Percentiles rank a stretch among this genome's conserved stretches.
phyloP scores from a whole-genome alignment of 2,113 vertebrate genomes.

The Leptobrachium leishanense region DNA sequence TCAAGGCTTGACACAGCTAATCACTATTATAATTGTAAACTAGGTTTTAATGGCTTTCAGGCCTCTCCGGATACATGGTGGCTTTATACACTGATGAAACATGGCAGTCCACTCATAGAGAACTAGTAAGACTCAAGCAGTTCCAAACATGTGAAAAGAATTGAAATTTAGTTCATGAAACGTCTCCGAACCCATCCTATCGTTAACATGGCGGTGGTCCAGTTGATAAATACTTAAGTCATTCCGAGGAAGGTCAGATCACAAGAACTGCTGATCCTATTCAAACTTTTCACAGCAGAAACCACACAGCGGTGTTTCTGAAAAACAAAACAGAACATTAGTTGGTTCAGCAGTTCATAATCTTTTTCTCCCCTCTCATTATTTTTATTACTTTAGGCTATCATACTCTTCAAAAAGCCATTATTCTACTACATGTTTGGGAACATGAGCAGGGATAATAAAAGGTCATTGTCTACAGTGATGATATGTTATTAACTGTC shows the following conservation, averaged over 20 bases:
- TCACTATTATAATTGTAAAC: conserved; percentile 31
- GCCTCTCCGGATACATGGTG: not conserved
- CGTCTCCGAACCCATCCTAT: conserved; percentile 51
- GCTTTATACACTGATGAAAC: not conserved
- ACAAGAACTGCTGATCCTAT: conserved; percentile 70
- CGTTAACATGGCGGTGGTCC: conserved; percentile 72
- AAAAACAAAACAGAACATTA: conserved; percentile 68
- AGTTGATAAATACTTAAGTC: conserved; percentile 64
- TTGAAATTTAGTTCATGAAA: conserved; percentile 47
- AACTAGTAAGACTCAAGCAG: conserved; percentile 5
- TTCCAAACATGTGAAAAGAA: conserved; percentile 45
- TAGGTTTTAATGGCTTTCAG: conserved; percentile 6
- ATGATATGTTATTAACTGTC: not conserved
- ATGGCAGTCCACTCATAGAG: not conserved
- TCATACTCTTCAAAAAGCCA: conserved; percentile 56
- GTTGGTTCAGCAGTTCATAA: conserved; percentile 65
- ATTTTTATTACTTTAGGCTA: conserved; percentile 59
- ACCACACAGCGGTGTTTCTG: conserved; percentile 73
- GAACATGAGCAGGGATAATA: not conserved
- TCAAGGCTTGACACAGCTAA: not conserved
- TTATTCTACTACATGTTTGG: conserved; percentile 21
- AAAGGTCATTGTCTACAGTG: not conserved
- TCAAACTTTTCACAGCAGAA: conserved; percentile 68
- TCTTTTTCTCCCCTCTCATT: conserved; percentile 53
- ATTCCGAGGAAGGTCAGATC: conserved; percentile 55